These are phyloP conservation scores for human (Homo sapiens) DNA, from an alignment of 2,113 vertebrate species.

Conservation along the genomic window GRCh38 chr13:96764001-96764500, in stretches of 20 bases:
- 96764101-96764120: constrained; percentile 3
- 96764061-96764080: constrained; percentile 15
- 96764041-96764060: background rate
- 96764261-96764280: constrained; percentile 54
- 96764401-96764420: constrained; percentile 69
- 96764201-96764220: constrained; percentile 58
- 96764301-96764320: constrained; percentile 18
- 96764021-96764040: background rate
- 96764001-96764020: background rate
- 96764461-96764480: constrained; percentile 69
- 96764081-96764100: constrained; percentile 2
- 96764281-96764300: constrained; percentile 66
- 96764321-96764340: constrained; percentile 10
- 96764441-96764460: constrained; percentile 35
- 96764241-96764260: constrained; percentile 60
- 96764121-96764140: constrained; percentile 27
- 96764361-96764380: constrained; percentile 52
- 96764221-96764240: constrained; percentile 67
- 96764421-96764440: constrained; percentile 46
- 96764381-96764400: constrained; percentile 50
- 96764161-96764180: constrained; percentile 67
- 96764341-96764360: constrained; percentile 54
- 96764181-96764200: constrained; percentile 73
- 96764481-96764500: constrained; percentile 67
- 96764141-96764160: constrained; percentile 19